Evolutionary conservation across 2,113 vertebrate genomes (phyloP).

Genomic region (Pelodiscus sinensis): DNA sequence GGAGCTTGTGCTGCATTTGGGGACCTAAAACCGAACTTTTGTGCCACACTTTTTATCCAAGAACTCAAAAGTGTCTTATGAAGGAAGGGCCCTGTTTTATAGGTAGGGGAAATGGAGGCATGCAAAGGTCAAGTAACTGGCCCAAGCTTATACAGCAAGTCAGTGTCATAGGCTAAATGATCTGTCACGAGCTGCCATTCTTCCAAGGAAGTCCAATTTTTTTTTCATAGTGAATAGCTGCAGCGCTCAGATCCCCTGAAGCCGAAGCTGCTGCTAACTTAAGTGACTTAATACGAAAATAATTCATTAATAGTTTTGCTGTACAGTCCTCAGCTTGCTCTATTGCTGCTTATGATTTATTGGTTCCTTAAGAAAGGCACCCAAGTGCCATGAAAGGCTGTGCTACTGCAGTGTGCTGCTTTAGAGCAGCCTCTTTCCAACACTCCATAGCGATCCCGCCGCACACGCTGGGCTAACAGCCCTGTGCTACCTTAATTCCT

Average conservation of each 20-base stretch:
- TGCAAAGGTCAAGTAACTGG: neutral
- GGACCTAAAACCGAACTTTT: neutral
- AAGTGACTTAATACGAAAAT: neutral
- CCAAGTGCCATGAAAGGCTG: neutral
- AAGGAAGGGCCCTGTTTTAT: neutral
- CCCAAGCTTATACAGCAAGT: neutral
- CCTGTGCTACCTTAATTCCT: constrained; percentile 17
- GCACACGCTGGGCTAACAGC: neutral
- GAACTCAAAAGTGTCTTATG: neutral
- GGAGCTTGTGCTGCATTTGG: neutral
- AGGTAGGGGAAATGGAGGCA: neutral
- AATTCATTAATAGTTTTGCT: neutral
- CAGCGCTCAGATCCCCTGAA: neutral
- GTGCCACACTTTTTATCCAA: neutral
- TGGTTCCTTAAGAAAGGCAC: neutral
- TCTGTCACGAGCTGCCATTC: neutral
- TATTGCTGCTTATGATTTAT: neutral
- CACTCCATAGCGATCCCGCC: neutral
- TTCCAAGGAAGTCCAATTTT: neutral
- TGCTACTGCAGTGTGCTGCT: neutral
- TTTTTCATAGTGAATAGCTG: neutral
- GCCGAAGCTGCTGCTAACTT: neutral
- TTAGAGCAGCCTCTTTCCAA: constrained; percentile 1
- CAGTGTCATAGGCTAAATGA: neutral
- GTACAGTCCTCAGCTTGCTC: neutral